Base-by-base conservation (phyloP, 64 coral and sea anemone genomes). In the Stylophora pistillata region DNA sequence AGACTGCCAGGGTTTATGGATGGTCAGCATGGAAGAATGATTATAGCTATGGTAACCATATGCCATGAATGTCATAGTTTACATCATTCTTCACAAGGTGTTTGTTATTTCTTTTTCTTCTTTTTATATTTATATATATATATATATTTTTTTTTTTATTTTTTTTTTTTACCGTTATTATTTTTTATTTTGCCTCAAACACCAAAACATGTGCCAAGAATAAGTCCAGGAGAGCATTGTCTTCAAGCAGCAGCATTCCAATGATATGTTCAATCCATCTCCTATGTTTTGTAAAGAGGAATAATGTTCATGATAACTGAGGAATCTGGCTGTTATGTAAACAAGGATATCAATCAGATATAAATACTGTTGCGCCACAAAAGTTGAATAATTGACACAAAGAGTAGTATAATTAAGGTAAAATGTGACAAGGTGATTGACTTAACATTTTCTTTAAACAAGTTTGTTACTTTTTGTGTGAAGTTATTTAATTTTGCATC, bases 1-100 rank as follows among this genome's bases (percentile, higher is more conserved):
- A 91, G 90, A 25, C 77, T 97, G 28, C 27, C 79, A 30, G 69
- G 52, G 10, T 88, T 86, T 70, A 23, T 89, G 5, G 76, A 90
- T 68, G 82, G 76, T 21, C 83, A 89, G 18, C 91, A 97, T 68
- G 91, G 83, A 56, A 79, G 79, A 58, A 59, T 90, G 29, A 9
- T 93, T 15, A n/a, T 97, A 53, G 91, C 91, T 56, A 86, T 91
- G 87, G 73, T 97, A 33, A 79, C n/a, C 23, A 86, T 97, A 63
- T 97, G 95, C 63, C 68, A 87, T 16, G 79, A 30, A 15, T 71
- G 84, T 29, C 82, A 90, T 78, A 75, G 63, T 32, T 69, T 96
- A 15, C 90, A 93, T 62, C 31, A 90, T 77, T 30, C 71, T 53
- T 30, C 79, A 63, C 74, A 89, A 95, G 95, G 37, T 47, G 37